Percentiles rank a stretch among this genome's conserved stretches.
Evolutionary conservation across 2,113 vertebrate species (phyloP).

Genomic region (Callopanchax toddi): DNA sequence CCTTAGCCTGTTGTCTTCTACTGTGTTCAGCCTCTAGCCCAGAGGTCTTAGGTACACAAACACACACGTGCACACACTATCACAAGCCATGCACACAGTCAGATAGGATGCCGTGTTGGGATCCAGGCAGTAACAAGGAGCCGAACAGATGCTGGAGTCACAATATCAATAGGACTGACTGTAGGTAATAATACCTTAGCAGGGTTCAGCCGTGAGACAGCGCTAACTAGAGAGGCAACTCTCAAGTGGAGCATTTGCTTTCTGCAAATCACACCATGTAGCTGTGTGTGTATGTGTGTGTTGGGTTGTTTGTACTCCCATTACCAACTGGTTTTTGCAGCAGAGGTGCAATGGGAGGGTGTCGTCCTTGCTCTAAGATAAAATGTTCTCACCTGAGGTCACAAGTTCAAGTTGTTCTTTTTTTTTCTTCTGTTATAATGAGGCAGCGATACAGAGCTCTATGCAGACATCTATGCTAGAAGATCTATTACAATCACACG

Average conservation of each 20-base stretch:
- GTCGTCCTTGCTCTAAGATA: conserved; percentile 66
- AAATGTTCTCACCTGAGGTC: conserved; percentile 66
- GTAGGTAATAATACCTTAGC: conserved; percentile 70
- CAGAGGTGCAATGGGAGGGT: conserved; percentile 46
- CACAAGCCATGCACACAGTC: conserved; percentile 50
- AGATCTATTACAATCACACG: conserved; percentile 67
- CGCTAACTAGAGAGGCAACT: conserved; percentile 74
- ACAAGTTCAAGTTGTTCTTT: conserved; percentile 71
- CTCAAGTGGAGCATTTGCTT: conserved; percentile 74
- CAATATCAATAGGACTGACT: conserved; percentile 75
- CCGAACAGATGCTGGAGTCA: conserved; percentile 74
- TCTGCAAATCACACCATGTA: conserved; percentile 70
- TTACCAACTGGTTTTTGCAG: conserved; percentile 53
- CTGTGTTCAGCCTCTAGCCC: conserved; percentile 60
- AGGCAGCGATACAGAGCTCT: conserved; percentile 55
- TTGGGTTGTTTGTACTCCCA: conserved; percentile 46
- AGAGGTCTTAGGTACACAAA: conserved; percentile 47
- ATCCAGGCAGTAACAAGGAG: conserved; percentile 73
- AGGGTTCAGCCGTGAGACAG: conserved; percentile 63
- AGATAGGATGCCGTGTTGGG: conserved; percentile 54
- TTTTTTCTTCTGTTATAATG: conserved; percentile 58
- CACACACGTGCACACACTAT: conserved; percentile 17
- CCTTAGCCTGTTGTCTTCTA: conserved; percentile 60
- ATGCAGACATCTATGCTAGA: conserved; percentile 62
- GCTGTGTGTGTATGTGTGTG: conserved; percentile 18